Conservation (phyloP, 2,113 vertebrate species). For the Tinamus guttatus region DNA sequence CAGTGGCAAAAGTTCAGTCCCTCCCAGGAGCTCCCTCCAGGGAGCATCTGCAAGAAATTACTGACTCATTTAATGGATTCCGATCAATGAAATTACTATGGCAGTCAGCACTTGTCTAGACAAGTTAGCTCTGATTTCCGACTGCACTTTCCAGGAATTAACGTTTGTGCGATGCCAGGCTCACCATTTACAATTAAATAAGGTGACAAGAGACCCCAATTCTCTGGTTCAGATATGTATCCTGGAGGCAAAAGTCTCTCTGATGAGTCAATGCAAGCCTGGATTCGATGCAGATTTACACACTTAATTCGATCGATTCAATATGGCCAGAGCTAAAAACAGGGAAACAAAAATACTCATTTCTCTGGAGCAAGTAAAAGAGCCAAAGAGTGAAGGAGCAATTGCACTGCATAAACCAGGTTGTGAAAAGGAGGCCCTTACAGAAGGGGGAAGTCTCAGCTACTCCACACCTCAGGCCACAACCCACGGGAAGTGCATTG, state of each 20-base stretch:
- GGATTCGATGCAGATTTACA: background rate
- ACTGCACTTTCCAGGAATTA: constrained; percentile 36
- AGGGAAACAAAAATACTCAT: background rate
- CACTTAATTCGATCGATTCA: background rate
- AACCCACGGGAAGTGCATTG: background rate
- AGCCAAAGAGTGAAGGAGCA: fast-evolving
- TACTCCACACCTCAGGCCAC: background rate
- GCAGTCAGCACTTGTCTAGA: constrained; percentile 12
- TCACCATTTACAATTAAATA: background rate
- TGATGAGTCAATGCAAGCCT: background rate
- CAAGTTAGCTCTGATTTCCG: background rate
- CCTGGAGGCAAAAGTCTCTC: background rate
- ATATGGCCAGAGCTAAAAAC: background rate
- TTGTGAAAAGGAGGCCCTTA: fast-evolving
- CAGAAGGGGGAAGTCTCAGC: background rate
- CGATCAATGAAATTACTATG: constrained; percentile 8
- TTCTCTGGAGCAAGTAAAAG: background rate
- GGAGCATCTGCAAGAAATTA: background rate
- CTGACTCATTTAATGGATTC: background rate
- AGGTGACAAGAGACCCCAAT: background rate
- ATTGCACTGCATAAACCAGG: background rate
- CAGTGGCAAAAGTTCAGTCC: background rate
- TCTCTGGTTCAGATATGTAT: background rate
- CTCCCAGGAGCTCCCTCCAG: background rate
- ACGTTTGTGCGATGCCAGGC: background rate